Conservation (phyloP, 2,888 invertebrate genomes). For the Aporophyla lueneburgensis region DNA sequence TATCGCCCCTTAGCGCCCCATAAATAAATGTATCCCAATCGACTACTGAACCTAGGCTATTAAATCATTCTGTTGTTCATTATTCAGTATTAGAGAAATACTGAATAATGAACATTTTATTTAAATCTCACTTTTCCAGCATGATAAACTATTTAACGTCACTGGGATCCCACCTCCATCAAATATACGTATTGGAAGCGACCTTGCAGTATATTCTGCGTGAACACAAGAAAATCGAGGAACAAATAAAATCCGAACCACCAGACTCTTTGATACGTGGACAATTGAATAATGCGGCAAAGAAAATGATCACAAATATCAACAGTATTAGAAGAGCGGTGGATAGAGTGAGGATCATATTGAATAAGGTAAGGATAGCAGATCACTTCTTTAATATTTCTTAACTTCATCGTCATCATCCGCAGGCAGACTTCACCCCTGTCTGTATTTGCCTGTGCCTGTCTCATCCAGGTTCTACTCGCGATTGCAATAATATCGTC, state of each 20-base stretch:
- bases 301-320: constrained; percentile 77
- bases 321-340: constrained; percentile 78
- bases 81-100: too few relatives aligned
- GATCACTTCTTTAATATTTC: not conserved
- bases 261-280: constrained; percentile 78
- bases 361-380: constrained; percentile 76
- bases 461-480: not conserved
- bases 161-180: constrained; percentile 90
- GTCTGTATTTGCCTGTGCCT: not conserved
- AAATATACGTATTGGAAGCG: constrained; percentile 90
- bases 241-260: constrained; percentile 82
- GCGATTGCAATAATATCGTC: not conserved
- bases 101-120: too few relatives aligned
- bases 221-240: constrained; percentile 78
- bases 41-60: too few relatives aligned
- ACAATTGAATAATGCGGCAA: constrained; percentile 74
- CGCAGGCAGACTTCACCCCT: not conserved
- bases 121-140: constrained; percentile 78
- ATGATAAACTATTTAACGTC: constrained; percentile 89
- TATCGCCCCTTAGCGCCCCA: too few relatives aligned
- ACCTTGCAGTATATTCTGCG: constrained; percentile 89
- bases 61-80: not conserved
- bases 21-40: not conserved
- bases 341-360: constrained; percentile 75
- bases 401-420: not conserved